Percentiles rank a stretch among this genome's conserved stretches.
Evolutionary conservation across 2,113 vertebrate genomes (phyloP).

Genomic region (Zeus faber): DNA sequence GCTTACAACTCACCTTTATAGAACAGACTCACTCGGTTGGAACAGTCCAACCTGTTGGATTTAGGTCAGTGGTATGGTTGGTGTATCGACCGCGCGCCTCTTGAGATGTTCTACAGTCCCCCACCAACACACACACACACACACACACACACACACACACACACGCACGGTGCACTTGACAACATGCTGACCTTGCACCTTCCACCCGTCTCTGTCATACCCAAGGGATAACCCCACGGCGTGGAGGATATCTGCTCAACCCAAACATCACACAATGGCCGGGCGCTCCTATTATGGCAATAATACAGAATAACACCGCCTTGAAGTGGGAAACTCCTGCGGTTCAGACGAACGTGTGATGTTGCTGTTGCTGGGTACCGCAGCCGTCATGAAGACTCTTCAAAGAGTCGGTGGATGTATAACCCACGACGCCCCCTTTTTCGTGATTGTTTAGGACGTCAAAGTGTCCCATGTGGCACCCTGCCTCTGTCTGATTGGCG

Average conservation of each 20-base stretch:
- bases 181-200: constrained; percentile 55
- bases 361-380: too few relatives aligned
- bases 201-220: constrained; percentile 38
- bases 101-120: not conserved
- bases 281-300: not conserved
- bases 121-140: constrained; percentile 11
- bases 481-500: constrained; percentile 39
- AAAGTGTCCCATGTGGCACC: too few relatives aligned
- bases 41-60: not conserved
- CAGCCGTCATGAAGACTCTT: not conserved
- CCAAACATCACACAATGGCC: too few relatives aligned
- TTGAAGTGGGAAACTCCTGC: not conserved
- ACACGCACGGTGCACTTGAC: constrained; percentile 21
- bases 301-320: not conserved
- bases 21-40: not conserved
- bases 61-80: constrained; percentile 2
- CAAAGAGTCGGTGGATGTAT: too few relatives aligned
- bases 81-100: not conserved
- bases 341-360: too few relatives aligned
- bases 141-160: constrained; percentile 16
- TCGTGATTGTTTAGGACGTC: too few relatives aligned
- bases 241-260: constrained; percentile 32
- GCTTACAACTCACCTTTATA: not conserved
- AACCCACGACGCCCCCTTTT: too few relatives aligned
- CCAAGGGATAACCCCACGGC: constrained; percentile 33